Conservation (phyloP, 2,888 invertebrate genomes). For the Macrophya alboannulata region DNA sequence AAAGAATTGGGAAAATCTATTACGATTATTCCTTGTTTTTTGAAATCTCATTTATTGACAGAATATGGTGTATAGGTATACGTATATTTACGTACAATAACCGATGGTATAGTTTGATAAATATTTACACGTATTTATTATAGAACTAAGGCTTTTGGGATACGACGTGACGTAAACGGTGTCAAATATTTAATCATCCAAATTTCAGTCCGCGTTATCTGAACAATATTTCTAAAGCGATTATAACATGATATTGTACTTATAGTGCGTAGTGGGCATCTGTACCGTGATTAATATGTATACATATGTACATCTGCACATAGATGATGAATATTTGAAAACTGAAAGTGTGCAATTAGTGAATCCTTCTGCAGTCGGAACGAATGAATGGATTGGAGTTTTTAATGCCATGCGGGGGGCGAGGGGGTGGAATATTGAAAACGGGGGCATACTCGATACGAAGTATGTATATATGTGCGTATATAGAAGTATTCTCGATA, state of each 20-base stretch:
- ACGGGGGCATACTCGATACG: constrained; percentile 17
- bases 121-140: neutral
- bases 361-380: neutral
- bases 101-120: neutral
- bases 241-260: neutral
- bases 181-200: constrained; percentile 30
- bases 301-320: neutral
- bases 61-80: neutral
- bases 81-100: constrained; percentile 18
- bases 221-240: neutral
- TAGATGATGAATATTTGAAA: neutral
- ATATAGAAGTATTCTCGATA: neutral
- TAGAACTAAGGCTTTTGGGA: neutral
- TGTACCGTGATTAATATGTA: neutral
- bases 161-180: neutral
- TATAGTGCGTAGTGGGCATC: neutral
- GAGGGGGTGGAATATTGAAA: constrained; percentile 22
- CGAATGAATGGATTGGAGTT: constrained; percentile 29
- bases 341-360: constrained; percentile 11
- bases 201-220: neutral
- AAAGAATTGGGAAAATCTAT: neutral
- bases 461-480: neutral
- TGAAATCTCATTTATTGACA: neutral
- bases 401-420: constrained; percentile 30
- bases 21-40: neutral